Evolutionary conservation across 2,113 vertebrate genomes (phyloP).

Genomic region (Corapipo altera): DNA sequence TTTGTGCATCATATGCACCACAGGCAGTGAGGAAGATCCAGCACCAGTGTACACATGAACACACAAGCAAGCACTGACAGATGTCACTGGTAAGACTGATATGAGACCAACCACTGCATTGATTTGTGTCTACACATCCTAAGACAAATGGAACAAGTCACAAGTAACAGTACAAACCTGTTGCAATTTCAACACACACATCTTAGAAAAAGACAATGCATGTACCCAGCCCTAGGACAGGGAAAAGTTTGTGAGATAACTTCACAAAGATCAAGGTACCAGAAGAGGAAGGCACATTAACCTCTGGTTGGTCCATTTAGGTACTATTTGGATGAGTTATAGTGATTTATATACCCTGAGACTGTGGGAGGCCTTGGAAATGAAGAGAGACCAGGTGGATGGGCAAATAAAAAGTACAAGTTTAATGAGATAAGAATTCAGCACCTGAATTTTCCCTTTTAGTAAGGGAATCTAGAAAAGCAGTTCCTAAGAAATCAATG

Average conservation of each 20-base stretch:
- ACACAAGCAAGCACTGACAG: not conserved
- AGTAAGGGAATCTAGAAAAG: constrained; percentile 1
- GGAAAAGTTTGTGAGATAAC: not conserved
- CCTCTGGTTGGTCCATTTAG: constrained; percentile 21
- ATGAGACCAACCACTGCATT: not conserved
- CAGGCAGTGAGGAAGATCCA: not conserved
- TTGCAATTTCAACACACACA: not conserved
- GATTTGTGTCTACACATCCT: not conserved
- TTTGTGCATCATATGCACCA: not conserved
- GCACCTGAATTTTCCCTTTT: constrained; percentile 37
- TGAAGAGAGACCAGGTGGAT: not conserved
- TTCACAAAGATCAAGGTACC: constrained; percentile 62
- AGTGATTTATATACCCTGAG: constrained; percentile 57
- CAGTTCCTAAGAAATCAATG: not conserved
- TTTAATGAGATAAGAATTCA: constrained; percentile 34
- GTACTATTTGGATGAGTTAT: constrained; percentile 46
- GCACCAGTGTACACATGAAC: not conserved
- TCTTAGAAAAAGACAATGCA: constrained; percentile 4
- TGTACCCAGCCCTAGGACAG: not conserved
- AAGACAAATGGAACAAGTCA: not conserved
- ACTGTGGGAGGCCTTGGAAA: constrained; percentile 20
- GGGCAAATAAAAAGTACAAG: constrained; percentile 36
- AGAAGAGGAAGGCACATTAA: constrained; percentile 59
- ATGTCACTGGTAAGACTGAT: not conserved
- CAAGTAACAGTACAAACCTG: constrained; percentile 5